These are phyloP conservation scores for Hormiphora californensis DNA, from an alignment of 37 sponge, comb jelly and placozoan species.

Conservation along the genomic window DNA sequence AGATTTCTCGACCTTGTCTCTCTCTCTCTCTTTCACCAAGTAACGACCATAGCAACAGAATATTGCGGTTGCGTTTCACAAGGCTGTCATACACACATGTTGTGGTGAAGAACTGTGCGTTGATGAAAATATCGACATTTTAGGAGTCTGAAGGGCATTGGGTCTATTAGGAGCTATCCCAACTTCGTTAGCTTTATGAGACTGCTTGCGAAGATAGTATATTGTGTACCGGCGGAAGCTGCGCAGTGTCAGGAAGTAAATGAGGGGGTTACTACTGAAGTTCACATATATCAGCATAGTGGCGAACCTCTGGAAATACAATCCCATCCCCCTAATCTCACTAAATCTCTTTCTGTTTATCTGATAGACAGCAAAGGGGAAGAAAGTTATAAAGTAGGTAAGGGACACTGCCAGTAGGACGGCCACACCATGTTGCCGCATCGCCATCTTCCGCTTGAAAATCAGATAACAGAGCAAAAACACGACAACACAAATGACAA, in stretches of 20 bases:
- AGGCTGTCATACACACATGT: too few species aligned
- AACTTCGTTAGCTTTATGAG: too few species aligned
- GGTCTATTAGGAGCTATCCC: too few species aligned
- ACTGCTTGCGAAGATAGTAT: too few species aligned
- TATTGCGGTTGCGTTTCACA: too few species aligned
- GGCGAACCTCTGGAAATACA: constrained; percentile 10
- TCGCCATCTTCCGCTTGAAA: neutral
- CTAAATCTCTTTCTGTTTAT: neutral
- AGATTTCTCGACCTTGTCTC: too few species aligned
- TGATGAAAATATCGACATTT: too few species aligned
- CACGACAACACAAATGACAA: neutral
- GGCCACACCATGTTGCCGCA: neutral
- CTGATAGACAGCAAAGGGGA: neutral
- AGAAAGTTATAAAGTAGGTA: neutral
- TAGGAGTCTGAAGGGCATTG: too few species aligned
- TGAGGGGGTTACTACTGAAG: neutral
- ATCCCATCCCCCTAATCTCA: neutral
- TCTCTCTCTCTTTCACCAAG: too few species aligned
- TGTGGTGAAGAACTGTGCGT: too few species aligned
- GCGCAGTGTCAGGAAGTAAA: neutral
- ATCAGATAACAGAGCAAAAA: neutral
- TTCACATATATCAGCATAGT: neutral
- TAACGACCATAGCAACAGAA: too few species aligned
- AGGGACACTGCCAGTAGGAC: neutral
- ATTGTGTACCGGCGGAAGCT: too few species aligned